Conservation (phyloP, 2,888 invertebrate species). For the Mythimna albipuncta region DNA sequence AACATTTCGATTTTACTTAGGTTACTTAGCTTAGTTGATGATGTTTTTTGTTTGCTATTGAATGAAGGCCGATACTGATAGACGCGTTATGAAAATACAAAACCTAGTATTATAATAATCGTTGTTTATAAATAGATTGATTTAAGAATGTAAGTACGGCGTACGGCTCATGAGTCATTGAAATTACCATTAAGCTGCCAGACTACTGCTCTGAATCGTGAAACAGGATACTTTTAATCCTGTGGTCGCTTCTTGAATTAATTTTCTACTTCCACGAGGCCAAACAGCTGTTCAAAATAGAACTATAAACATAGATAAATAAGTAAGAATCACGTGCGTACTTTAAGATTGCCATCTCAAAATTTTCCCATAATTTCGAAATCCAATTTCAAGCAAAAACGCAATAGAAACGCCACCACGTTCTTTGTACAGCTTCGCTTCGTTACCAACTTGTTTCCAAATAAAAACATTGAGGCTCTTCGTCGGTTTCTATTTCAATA, state of each 20-base stretch:
- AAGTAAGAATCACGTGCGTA: neutral
- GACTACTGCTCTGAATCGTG: too few species aligned
- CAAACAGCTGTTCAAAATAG: too few species aligned
- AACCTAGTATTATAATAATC: too few species aligned
- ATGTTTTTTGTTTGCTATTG: neutral
- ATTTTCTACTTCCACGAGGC: neutral
- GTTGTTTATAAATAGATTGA: too few species aligned
- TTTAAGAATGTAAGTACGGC: too few species aligned
- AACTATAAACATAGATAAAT: neutral
- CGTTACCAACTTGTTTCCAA: constrained; percentile 59
- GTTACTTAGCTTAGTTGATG: constrained; percentile 17
- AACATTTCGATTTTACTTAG: constrained; percentile 51
- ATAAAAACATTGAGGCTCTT: constrained; percentile 62
- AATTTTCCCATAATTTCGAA: constrained; percentile 20
- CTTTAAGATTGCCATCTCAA: constrained; percentile 1
- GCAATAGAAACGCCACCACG: constrained; percentile 1
- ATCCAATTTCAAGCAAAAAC: constrained; percentile 37
- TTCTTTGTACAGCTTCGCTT: constrained; percentile 43
- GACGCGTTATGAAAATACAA: too few species aligned
- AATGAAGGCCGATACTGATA: neutral
- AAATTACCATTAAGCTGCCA: too few species aligned
- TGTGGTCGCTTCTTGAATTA: neutral
- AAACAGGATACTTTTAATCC: neutral
- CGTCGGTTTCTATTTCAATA: constrained; percentile 65
- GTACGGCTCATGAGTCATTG: too few species aligned